Evolutionary conservation across 2,797 vertebrate species (phyloP).

Genomic region (Luscinia megarhynchos): DNA sequence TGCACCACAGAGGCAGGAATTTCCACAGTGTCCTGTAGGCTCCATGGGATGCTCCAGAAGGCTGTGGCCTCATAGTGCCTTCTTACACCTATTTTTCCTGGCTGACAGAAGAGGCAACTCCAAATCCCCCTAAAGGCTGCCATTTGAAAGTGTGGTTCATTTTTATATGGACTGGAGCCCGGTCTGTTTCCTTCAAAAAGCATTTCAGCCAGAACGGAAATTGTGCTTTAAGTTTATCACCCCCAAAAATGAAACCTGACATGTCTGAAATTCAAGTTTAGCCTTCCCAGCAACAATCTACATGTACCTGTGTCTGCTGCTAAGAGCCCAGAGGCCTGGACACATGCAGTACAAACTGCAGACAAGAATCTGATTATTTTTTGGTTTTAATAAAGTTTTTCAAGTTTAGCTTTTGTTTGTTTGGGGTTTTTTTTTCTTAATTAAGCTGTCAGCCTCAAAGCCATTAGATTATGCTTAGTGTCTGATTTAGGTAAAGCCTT

Average conservation of each 20-base stretch:
- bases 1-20: not conserved
- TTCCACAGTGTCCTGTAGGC: accelerated
- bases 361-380: not conserved
- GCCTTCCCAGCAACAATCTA: not conserved
- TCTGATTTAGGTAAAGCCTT: not conserved
- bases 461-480: not conserved
- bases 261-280: not conserved
- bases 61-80: not conserved
- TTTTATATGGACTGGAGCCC: not conserved
- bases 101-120: not conserved
- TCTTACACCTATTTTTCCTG: not conserved
- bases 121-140: not conserved
- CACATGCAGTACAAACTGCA: not conserved
- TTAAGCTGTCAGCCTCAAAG: not conserved
- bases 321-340: not conserved
- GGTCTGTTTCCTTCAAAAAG: not conserved
- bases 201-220: not conserved
- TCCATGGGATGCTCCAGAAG: not conserved
- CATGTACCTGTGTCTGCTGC: not conserved
- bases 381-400: too few species aligned
- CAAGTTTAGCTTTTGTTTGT: not conserved
- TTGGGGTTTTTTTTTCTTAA: not conserved
- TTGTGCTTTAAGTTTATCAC: not conserved
- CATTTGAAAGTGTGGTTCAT: not conserved
- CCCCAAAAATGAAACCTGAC: not conserved